Evolutionary conservation across 2,888 invertebrate species (phyloP).

Genomic region (Elgonia sp.): DNA sequence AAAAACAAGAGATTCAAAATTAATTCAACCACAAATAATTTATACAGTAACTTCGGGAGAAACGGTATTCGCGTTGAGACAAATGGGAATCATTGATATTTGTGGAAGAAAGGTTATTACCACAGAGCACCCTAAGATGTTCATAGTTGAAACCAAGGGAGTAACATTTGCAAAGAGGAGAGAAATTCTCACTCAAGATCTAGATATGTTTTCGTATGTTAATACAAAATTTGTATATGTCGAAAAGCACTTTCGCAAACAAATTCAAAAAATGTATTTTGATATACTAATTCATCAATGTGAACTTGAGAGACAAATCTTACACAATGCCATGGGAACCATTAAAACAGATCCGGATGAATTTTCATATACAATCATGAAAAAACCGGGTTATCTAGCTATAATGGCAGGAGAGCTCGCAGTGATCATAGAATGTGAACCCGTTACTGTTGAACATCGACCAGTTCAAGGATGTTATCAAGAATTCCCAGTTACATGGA

Average conservation of each 20-base stretch:
- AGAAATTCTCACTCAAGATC: constrained; percentile 27
- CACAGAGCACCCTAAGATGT: constrained; percentile 71
- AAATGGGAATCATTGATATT: background rate
- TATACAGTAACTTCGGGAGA: constrained; percentile 61
- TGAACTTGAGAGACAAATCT: constrained; percentile 77
- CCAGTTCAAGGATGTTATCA: constrained; percentile 56
- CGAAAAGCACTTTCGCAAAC: constrained; percentile 77
- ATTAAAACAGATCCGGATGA: constrained; percentile 78
- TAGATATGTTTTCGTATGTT: constrained; percentile 77
- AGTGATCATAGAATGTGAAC: constrained; percentile 78
- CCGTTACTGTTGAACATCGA: background rate
- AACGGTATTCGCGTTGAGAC: constrained; percentile 72
- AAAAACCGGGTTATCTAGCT: constrained; percentile 79
- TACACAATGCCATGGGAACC: constrained; percentile 77
- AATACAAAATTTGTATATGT: constrained; percentile 80
- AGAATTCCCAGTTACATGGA: constrained; percentile 61
- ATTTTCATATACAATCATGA: constrained; percentile 77
- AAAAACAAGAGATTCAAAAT: no score
- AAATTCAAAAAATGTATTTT: constrained; percentile 72
- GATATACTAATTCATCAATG: constrained; percentile 79
- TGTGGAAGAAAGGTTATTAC: constrained; percentile 38
- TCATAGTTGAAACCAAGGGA: constrained; percentile 48
- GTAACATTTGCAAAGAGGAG: background rate
- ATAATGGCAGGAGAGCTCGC: constrained; percentile 79
- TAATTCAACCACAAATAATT: constrained; percentile 5